phyloP scores from a whole-genome alignment of 2,113 vertebrate genomes.

The Oreochromis niloticus region DNA sequence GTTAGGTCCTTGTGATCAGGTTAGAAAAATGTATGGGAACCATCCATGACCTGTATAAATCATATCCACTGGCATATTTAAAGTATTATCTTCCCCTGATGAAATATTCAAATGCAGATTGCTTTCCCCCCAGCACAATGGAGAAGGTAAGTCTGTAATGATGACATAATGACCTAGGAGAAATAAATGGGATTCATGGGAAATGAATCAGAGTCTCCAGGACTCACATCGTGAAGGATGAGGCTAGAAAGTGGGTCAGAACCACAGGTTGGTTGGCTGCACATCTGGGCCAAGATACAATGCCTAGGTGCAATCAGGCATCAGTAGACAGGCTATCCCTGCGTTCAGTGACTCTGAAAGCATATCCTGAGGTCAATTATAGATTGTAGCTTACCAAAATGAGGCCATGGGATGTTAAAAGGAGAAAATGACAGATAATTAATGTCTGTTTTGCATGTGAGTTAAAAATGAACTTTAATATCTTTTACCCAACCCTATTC shows the following conservation, averaged over 20 bases:
- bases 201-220: conserved; percentile 34
- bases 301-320: neutral
- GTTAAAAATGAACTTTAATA: neutral
- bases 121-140: neutral
- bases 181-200: conserved; percentile 37
- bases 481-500: neutral
- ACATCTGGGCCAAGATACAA: conserved; percentile 29
- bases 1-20: conserved; percentile 28
- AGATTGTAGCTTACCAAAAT: neutral
- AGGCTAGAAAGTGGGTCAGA: conserved; percentile 60
- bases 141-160: conserved; percentile 43
- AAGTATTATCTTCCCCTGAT: conserved; percentile 58
- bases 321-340: neutral
- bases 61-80: conserved; percentile 42
- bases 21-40: conserved; percentile 31
- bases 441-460: neutral
- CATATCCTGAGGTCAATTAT: conserved; percentile 1
- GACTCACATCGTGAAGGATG: conserved; percentile 34
- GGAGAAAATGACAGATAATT: neutral
- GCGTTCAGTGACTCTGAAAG: neutral
- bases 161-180: conserved; percentile 32
- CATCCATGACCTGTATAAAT: conserved; percentile 44
- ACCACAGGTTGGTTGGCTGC: conserved; percentile 38
- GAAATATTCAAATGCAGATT: conserved; percentile 57
- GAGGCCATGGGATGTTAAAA: neutral